Percentiles rank a stretch among this genome's conserved stretches.
Evolutionary conservation across 2,797 vertebrate species (phyloP).

Genomic region (Betta splendens): DNA sequence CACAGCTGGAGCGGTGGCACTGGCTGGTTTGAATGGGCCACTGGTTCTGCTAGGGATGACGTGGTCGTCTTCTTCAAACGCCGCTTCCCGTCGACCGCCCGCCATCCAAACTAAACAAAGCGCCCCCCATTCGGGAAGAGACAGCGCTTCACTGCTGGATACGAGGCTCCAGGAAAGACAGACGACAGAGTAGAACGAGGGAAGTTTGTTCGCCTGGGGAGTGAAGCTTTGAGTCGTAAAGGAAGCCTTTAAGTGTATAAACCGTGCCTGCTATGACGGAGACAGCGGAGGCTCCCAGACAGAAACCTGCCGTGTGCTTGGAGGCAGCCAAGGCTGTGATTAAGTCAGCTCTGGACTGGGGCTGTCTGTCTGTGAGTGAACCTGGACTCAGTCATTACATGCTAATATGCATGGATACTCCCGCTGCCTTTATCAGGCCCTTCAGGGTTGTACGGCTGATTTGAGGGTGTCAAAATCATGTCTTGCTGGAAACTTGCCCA

Average conservation of each 20-base stretch:
- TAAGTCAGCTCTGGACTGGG: conserved; percentile 53
- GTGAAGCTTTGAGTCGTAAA: conserved; percentile 12
- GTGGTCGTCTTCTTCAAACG: conserved; percentile 28
- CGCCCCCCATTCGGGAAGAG: conserved; percentile 11
- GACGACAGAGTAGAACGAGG: conserved; percentile 9
- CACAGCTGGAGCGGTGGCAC: not conserved
- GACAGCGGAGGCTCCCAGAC: conserved; percentile 52
- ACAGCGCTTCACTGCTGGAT: conserved; percentile 12
- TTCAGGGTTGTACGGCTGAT: conserved; percentile 3
- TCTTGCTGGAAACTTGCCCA: not conserved
- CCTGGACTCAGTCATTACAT: conserved; percentile 27
- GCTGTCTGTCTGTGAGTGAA: not conserved
- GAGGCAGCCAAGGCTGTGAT: conserved; percentile 68
- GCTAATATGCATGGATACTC: conserved; percentile 15
- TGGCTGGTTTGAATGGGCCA: conserved; percentile 14
- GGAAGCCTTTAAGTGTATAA: conserved; percentile 30
- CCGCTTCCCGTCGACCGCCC: conserved; percentile 14
- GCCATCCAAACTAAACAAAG: conserved; percentile 40
- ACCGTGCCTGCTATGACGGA: conserved; percentile 18
- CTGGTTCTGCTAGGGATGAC: conserved; percentile 13
- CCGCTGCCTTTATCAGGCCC: conserved; percentile 11
- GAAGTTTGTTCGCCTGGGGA: conserved; percentile 25
- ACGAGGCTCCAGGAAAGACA: conserved; percentile 9
- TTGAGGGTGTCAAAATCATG: conserved; percentile 9
- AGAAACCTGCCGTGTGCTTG: conserved; percentile 67